Evolutionary conservation across 2,888 invertebrate species (phyloP).

Genomic region (Epistrophella euchroma): DNA sequence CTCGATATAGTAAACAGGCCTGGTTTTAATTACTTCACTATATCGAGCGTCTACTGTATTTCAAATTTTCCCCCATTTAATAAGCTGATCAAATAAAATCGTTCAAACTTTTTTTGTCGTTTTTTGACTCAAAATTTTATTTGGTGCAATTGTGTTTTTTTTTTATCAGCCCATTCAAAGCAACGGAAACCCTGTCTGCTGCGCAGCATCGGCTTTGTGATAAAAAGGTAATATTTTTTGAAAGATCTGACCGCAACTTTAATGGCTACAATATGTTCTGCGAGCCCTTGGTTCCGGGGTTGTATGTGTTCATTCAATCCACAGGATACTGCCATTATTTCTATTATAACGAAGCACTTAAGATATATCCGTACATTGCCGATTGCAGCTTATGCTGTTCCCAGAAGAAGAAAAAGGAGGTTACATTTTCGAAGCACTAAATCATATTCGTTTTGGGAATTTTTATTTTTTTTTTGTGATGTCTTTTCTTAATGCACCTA

Average conservation of each 20-base stretch:
- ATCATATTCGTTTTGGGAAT: slow-evolving; percentile 41
- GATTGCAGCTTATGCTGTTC: slow-evolving; percentile 22
- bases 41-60: too few species aligned
- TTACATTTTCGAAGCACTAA: slow-evolving; percentile 36
- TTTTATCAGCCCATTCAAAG: too few species aligned
- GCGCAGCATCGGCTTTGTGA: background rate
- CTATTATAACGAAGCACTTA: slow-evolving; percentile 61
- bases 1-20: too few species aligned
- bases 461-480: background rate
- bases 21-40: too few species aligned
- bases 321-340: slow-evolving; percentile 32
- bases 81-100: too few species aligned
- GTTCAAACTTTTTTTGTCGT: too few species aligned
- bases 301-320: slow-evolving; percentile 28
- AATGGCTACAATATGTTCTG: slow-evolving; percentile 60
- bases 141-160: too few species aligned
- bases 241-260: slow-evolving; percentile 57
- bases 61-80: too few species aligned
- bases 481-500: slow-evolving; percentile 63
- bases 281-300: slow-evolving; percentile 8
- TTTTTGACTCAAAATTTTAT: too few species aligned
- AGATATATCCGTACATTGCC: background rate
- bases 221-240: slow-evolving; percentile 22
- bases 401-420: background rate
- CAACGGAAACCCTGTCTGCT: background rate